Base-by-base conservation (phyloP, 2,797 vertebrate genomes). In the Schizopygopsis malacanthus region DNA sequence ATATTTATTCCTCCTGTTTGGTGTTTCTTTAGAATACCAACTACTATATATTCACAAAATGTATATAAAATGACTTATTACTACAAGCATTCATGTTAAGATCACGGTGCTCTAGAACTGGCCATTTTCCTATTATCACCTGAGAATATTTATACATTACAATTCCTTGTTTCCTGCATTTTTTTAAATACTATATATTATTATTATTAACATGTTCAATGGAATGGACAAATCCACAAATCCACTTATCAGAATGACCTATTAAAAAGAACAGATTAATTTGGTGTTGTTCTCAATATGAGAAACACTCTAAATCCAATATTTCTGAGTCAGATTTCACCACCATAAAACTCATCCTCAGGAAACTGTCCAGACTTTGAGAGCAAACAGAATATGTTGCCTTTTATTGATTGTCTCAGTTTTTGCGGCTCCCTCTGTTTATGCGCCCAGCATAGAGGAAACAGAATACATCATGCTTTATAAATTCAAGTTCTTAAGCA, bases 201-300 rank as follows among this genome's bases (percentile, higher is more conserved):
- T 41, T 69, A 20, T 43, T 3, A 71, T 7, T n/a, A 43, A n/a
- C 41, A n/a, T 11, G 3, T 13, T 71, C 1, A 45, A 13, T 25
- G 2, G 12, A 43, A 7, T 45, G 70, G 47, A 16, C 45, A 47
- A 13, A 47, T 47, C 45, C 45, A 47, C 47, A 6, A 50, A 50
- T 50, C 15, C 71, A 71, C 71, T 73, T 28, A 28, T 73, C 71
- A 28, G 43, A 73, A 73, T 73, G 43, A 25, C 43, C 41, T 72
- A 10, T 75, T 75, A 25, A 20, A 52, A 45, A 16, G 9, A 52
- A 28, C 72, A 20, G 16, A 33, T 75, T 75, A 2, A 50, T 75
- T 73, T 50, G 22, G 22, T 45, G 39, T 45, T 3, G 11, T 71
- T 72, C 11, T 72, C 6, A 72, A 45, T 71, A 4, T 39, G 9